Conservation (phyloP, 1,140 invertebrate genomes). For the Hycleus cichorii region DNA sequence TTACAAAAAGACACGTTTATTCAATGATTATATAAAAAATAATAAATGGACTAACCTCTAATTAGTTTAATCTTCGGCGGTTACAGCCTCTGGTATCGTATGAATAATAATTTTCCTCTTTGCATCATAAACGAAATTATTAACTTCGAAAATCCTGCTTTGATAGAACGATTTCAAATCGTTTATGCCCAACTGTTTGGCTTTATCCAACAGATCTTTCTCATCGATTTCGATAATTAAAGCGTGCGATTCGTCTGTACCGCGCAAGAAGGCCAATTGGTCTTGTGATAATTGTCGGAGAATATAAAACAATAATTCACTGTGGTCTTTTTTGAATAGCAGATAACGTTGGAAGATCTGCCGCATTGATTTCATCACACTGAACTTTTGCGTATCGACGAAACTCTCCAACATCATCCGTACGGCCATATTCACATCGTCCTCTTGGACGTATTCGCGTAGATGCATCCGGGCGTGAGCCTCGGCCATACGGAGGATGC, state of each 20-base stretch:
- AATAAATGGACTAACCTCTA: too few species aligned
- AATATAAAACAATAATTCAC: slow-evolving; percentile 92
- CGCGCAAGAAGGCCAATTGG: slow-evolving; percentile 79
- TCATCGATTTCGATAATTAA: slow-evolving; percentile 82
- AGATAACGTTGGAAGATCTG: slow-evolving; percentile 93
- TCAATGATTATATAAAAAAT: too few species aligned
- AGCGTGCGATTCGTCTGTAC: slow-evolving; percentile 62
- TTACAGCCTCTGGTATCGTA: slow-evolving; percentile 53
- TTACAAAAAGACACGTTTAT: too few species aligned
- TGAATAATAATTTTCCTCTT: slow-evolving; percentile 82
- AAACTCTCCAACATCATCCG: slow-evolving; percentile 96
- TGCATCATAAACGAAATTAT: slow-evolving; percentile 81
- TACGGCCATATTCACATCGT: slow-evolving; percentile 96
- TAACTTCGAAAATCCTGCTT: slow-evolving; percentile 83
- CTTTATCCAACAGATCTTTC: slow-evolving; percentile 83
- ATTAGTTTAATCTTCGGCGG: slow-evolving; percentile 23
- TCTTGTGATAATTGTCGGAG: slow-evolving; percentile 90
- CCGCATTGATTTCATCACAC: slow-evolving; percentile 93
- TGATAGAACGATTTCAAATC: slow-evolving; percentile 89
- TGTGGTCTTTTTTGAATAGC: slow-evolving; percentile 90
- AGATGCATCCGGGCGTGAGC: slow-evolving; percentile 95
- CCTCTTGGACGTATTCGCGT: slow-evolving; percentile 85
- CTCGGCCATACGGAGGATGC: slow-evolving; percentile 95
- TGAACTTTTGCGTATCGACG: slow-evolving; percentile 97
- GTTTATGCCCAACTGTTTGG: slow-evolving; percentile 85